Evolutionary conservation across 2,797 vertebrate genomes (phyloP).

Genomic region (Toxotes lorentzi): DNA sequence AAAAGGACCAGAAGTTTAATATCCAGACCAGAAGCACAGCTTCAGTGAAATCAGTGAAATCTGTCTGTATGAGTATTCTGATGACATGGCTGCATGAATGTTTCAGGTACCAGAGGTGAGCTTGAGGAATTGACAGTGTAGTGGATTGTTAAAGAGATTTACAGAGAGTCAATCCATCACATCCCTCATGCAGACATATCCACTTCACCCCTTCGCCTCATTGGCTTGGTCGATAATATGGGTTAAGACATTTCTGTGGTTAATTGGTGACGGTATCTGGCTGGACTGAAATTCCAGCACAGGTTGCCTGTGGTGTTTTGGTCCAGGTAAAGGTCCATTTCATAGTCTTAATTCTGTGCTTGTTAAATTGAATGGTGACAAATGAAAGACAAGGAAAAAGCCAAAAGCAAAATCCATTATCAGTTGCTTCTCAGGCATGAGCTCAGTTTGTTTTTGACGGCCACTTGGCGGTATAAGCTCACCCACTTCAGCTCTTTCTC

Average conservation of each 20-base stretch:
- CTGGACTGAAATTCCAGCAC: not conserved
- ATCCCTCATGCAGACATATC: not conserved
- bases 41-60: not conserved
- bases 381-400: not conserved
- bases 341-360: not conserved
- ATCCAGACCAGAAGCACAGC: not conserved
- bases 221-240: not conserved
- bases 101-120: too few relatives aligned
- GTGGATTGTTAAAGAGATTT: too few relatives aligned
- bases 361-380: not conserved
- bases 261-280: slow-evolving; percentile 3
- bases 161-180: not conserved
- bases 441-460: not conserved
- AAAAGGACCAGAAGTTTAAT: not conserved
- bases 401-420: not conserved
- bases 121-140: too few relatives aligned
- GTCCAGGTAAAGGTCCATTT: not conserved
- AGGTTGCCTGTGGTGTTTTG: not conserved
- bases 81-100: too few relatives aligned
- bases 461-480: not conserved
- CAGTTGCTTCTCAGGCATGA: not conserved
- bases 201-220: slow-evolving; percentile 14
- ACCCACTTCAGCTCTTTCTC: not conserved
- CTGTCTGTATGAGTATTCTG: not conserved
- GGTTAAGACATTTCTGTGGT: slow-evolving; percentile 9